A percentile compares a stretch with the other conserved stretches of the same genome.
These are phyloP conservation scores for Chromoteleia sp. DNA, from an alignment of 2,888 invertebrate genomes.

Conservation along the genomic window DNA sequence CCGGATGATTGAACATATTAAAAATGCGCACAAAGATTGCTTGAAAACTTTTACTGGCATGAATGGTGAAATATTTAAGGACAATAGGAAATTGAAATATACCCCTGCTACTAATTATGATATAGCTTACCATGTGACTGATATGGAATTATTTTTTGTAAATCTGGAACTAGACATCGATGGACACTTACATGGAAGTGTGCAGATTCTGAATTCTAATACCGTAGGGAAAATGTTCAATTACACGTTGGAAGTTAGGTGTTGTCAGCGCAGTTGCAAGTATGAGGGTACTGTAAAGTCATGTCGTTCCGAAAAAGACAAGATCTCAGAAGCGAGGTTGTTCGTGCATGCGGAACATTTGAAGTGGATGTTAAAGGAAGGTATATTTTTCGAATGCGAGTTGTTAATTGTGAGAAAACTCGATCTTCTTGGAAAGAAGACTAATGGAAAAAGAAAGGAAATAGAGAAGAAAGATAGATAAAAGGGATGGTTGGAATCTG, in stretches of 20 bases:
- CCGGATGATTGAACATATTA: constrained; percentile 86
- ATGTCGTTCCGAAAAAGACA: constrained; percentile 32
- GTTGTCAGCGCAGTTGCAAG: constrained; percentile 23
- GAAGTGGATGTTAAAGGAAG: too few species aligned
- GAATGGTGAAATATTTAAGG: constrained; percentile 44
- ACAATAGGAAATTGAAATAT: constrained; percentile 70
- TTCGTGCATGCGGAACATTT: too few species aligned
- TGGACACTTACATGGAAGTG: constrained; percentile 69
- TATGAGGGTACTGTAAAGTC: constrained; percentile 53
- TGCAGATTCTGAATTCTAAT: constrained; percentile 73
- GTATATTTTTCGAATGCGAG: too few species aligned
- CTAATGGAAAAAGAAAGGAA: too few species aligned
- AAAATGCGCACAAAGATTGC: constrained; percentile 85
- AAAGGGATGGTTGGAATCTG: too few species aligned
- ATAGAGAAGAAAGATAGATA: too few species aligned
- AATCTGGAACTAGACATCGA: constrained; percentile 68
- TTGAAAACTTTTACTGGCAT: constrained; percentile 75
- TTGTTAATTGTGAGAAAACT: too few species aligned
- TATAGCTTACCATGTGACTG: constrained; percentile 72
- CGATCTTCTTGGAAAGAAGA: too few species aligned
- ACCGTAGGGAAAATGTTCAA: constrained; percentile 69
- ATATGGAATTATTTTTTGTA: constrained; percentile 78
- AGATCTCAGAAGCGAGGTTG: too few species aligned
- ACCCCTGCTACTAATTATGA: constrained; percentile 56
- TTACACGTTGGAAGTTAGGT: constrained; percentile 71